Conservation (phyloP, 2,113 vertebrate species). For the Lontra canadensis region DNA sequence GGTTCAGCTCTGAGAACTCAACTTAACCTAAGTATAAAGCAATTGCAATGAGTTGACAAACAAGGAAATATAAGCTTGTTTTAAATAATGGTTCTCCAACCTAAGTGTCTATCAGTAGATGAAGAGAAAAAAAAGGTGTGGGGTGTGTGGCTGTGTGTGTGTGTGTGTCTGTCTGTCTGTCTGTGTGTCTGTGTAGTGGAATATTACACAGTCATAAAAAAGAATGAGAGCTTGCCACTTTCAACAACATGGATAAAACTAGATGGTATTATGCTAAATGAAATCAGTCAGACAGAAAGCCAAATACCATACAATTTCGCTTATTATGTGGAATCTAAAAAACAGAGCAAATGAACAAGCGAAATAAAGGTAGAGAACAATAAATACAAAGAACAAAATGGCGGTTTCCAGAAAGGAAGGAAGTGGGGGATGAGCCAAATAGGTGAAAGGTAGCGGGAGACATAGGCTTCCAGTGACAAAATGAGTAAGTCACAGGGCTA, state of each 20-base stretch:
- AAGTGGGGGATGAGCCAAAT: background rate
- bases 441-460: background rate
- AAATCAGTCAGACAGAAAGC: background rate
- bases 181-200: background rate
- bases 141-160: background rate
- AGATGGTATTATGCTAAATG: background rate
- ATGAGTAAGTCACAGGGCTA: background rate
- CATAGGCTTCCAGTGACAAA: background rate
- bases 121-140: background rate
- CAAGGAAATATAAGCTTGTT: background rate
- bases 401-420: background rate
- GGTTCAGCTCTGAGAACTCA: background rate
- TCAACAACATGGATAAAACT: background rate
- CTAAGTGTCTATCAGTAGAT: background rate
- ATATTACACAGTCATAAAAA: background rate
- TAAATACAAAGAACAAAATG: background rate
- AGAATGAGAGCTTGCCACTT: background rate
- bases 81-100: background rate
- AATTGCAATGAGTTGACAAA: background rate
- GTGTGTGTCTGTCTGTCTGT: background rate
- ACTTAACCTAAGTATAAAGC: background rate
- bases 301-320: background rate
- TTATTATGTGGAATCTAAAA: background rate
- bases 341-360: background rate
- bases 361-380: background rate